These are phyloP conservation scores for Lottia gigantea DNA, from an alignment of 2,888 invertebrate species.

Conservation along the genomic window DNA sequence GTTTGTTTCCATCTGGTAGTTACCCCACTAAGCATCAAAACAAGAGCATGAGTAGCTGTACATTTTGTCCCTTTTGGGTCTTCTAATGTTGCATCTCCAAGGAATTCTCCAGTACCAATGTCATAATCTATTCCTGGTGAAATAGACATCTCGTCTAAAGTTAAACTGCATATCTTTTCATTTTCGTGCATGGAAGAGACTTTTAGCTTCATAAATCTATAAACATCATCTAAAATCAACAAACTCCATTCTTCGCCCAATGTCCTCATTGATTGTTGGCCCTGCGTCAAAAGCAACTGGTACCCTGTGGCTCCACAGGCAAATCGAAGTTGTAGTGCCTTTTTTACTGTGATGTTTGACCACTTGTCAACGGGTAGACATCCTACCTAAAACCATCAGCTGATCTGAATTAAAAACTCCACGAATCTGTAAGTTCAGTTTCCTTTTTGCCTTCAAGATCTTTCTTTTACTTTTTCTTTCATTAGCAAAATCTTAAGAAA, in stretches of 20 bases:
- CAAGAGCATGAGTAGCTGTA: too few relatives aligned
- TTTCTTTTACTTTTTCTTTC: background rate
- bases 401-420: background rate
- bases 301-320: conserved; percentile 1
- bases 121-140: background rate
- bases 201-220: conserved; percentile 1
- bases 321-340: background rate
- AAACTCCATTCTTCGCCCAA: background rate
- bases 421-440: background rate
- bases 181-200: background rate
- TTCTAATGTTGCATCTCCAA: background rate
- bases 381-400: background rate
- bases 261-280: background rate
- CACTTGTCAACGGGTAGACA: background rate
- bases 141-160: background rate
- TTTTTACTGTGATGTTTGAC: background rate
- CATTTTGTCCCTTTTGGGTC: background rate
- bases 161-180: too few relatives aligned
- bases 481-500: too few relatives aligned
- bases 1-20: too few relatives aligned
- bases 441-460: background rate
- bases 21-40: too few relatives aligned
- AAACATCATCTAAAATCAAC: too few relatives aligned
- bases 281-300: background rate
- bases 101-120: background rate